Base-by-base conservation (phyloP, 2,113 vertebrate species). In the Apteryx mantelli region DNA sequence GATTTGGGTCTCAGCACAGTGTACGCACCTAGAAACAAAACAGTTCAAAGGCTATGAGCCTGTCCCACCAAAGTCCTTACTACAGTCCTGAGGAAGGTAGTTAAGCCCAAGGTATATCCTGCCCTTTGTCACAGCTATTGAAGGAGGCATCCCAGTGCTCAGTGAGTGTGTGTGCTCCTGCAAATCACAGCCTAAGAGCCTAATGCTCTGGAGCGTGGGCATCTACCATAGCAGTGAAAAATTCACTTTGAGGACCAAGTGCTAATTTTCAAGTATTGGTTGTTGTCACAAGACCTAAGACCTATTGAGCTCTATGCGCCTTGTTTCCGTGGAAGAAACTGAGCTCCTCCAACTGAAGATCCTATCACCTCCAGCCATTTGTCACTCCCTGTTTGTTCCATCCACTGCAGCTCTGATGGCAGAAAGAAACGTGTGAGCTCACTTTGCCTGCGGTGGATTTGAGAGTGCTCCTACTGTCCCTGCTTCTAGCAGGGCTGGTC, bases 271-370 rank as follows among this genome's bases (percentile, higher is more conserved):
- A 80, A 42, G 21, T n/a, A 10, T 26, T 11, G 56, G 11, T 4
- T 75, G 28, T 25, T 3, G 1, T 65, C 77, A 78, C 0, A 0
- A 66, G 36, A 36, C 70, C 70, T 34, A 55, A 74, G n/a, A 55
- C 16, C 26, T 56, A 13, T 11, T 46, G 26, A 76, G 42, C 40
- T 17, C 28, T 4, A 16, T 3, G 0, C 38, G 63, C 46, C 46
- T 20, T 38, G 15, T 12, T 85, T 58, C 55, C 95, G 55, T 50
- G 77, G 61, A 60, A 65, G 30, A 53, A 46, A 66, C 24, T 4
- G 73, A 80, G 25, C 19, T 79, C 30, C 53, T 66, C 61, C 36
- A 36, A 20, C 46, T 9, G 40, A 48, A 58, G 40, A 19, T 25
- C 21, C 81, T 76, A 66, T 11, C 85, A 79, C 70, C 61, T 85